Conservation (phyloP, 1,140 invertebrate genomes). For the Leptinotarsa texana region DNA sequence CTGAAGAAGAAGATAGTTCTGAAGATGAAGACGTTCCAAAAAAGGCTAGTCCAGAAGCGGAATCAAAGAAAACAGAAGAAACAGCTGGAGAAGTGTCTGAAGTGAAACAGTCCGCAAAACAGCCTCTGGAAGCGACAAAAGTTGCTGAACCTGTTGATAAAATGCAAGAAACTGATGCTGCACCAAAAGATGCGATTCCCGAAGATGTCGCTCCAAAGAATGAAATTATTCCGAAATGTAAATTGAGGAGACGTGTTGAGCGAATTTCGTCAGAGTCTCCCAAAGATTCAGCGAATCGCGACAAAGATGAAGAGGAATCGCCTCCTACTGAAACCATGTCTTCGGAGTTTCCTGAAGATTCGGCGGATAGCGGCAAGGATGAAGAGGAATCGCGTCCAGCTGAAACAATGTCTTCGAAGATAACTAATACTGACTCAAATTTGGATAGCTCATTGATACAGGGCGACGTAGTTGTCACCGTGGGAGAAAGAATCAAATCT, state of each 20-base stretch:
- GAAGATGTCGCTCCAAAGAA: slow-evolving; percentile 18
- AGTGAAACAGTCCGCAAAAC: background rate
- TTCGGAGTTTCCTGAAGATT: slow-evolving; percentile 18
- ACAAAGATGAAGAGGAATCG: slow-evolving; percentile 5
- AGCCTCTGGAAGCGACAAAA: background rate
- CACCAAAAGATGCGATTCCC: background rate
- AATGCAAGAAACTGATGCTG: slow-evolving; percentile 12
- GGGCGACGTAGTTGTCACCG: slow-evolving; percentile 33
- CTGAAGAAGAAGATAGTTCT: slow-evolving; percentile 28
- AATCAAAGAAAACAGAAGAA: slow-evolving; percentile 12
- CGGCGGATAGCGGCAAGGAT: background rate
- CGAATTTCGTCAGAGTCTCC: slow-evolving; percentile 11
- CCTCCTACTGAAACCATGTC: background rate
- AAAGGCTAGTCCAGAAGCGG: slow-evolving; percentile 1
- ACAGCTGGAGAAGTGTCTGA: background rate
- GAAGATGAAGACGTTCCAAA: slow-evolving; percentile 32
- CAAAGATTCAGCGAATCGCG: slow-evolving; percentile 22
- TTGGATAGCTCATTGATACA: slow-evolving; percentile 14
- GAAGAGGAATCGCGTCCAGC: background rate
- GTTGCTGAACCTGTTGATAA: slow-evolving; percentile 22
- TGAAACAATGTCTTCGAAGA: background rate
- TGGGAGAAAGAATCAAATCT: slow-evolving; percentile 48
- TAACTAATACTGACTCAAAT: background rate
- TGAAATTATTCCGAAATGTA: slow-evolving; percentile 10
- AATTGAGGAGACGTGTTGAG: background rate